These are phyloP conservation scores for Zhuqinia jingwanae DNA, from an alignment of 2,888 invertebrate species.

Conservation along the genomic window DNA sequence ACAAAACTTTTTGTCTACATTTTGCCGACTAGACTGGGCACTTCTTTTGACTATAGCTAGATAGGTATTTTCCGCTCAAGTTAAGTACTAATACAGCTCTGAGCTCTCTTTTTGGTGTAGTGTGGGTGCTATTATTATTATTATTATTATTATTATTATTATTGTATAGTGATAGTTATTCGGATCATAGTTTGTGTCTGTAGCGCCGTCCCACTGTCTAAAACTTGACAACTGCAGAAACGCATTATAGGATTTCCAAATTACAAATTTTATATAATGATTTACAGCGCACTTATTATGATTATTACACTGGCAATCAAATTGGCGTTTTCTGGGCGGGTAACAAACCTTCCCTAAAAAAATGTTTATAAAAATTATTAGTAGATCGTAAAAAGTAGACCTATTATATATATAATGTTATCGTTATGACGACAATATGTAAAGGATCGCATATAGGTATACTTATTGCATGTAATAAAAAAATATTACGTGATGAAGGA, in stretches of 20 bases:
- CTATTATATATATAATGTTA: neutral
- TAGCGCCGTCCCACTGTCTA: too few relatives aligned
- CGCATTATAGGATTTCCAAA: too few relatives aligned
- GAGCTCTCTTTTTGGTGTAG: too few relatives aligned
- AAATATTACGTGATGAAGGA: too few relatives aligned
- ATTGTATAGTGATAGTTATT: too few relatives aligned
- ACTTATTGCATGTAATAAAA: too few relatives aligned
- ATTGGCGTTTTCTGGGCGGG: constrained; percentile 33
- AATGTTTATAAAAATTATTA: neutral
- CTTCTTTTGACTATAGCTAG: neutral
- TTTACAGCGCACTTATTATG: too few relatives aligned
- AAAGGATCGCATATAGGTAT: constrained; percentile 24
- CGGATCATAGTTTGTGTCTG: too few relatives aligned
- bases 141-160: constrained; percentile 25
- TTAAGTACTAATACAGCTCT: too few relatives aligned
- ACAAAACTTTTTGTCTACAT: neutral
- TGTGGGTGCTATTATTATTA: neutral
- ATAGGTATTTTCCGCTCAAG: too few relatives aligned
- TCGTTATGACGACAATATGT: neutral
- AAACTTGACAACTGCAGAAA: too few relatives aligned
- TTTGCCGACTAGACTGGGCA: neutral
- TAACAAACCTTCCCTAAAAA: constrained; percentile 12
- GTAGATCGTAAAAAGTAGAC: neutral
- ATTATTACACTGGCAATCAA: constrained; percentile 28
- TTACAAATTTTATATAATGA: too few relatives aligned